A percentile compares a stretch with the other conserved stretches of the same genome.
These are phyloP conservation scores for Ephydatia muelleri DNA, from an alignment of 37 sponge, comb jelly and placozoan species.

Conservation along the genomic window DNA sequence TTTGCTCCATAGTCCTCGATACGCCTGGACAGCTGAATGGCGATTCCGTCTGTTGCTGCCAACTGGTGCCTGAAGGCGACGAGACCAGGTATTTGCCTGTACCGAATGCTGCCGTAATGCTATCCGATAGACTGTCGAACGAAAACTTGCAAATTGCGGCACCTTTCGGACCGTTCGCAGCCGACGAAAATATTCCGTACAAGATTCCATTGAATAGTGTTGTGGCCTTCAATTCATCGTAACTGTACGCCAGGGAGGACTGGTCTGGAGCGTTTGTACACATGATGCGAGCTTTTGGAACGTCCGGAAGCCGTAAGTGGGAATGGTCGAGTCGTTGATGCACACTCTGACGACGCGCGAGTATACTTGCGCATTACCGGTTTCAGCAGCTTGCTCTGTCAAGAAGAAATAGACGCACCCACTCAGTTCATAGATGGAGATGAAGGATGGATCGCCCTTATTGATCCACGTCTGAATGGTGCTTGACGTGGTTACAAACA, in stretches of 20 bases:
- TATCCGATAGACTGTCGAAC: conserved; percentile 11
- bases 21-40: conserved; percentile 39
- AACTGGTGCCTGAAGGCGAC: neutral
- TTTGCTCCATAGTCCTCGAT: conserved; percentile 19
- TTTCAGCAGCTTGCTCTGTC: conserved; percentile 56
- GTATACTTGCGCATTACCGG: conserved; percentile 14
- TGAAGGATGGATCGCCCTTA: conserved; percentile 25
- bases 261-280: conserved; percentile 15
- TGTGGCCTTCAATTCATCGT: conserved; percentile 49
- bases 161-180: conserved; percentile 60
- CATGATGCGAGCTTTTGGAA: conserved; percentile 58
- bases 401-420: conserved; percentile 52
- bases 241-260: conserved; percentile 35
- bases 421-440: conserved; percentile 47
- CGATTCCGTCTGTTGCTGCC: neutral
- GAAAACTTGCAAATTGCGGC: conserved; percentile 68
- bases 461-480: conserved; percentile 32
- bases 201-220: conserved; percentile 24
- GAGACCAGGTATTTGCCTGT: conserved; percentile 17
- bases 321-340: conserved; percentile 19
- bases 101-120: conserved; percentile 47
- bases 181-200: conserved; percentile 58
- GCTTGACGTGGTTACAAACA: conserved; percentile 17
- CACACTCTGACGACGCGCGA: conserved; percentile 64
- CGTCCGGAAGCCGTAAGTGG: conserved; percentile 27